These are phyloP conservation scores for Urosaurus nigricauda DNA, from an alignment of 2,797 vertebrate genomes.

Conservation along the genomic window DNA sequence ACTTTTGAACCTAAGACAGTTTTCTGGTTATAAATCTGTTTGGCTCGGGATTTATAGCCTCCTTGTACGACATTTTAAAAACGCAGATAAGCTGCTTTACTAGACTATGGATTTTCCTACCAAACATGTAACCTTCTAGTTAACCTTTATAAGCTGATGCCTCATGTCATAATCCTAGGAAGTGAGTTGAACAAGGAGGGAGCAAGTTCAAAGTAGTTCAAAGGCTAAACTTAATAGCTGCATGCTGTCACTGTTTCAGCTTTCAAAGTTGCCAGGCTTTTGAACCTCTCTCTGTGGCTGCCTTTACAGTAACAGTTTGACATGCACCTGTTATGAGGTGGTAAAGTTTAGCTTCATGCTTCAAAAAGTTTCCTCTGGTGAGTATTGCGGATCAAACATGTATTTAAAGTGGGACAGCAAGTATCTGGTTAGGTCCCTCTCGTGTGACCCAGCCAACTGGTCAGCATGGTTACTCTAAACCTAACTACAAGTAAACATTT, in stretches of 20 bases:
- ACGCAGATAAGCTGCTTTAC: conserved; percentile 71
- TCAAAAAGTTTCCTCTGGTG: background rate
- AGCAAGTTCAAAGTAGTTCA: conserved; percentile 43
- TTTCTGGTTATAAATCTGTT: conserved; percentile 50
- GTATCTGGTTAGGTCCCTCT: background rate
- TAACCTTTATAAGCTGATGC: conserved; percentile 69
- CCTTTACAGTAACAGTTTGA: background rate
- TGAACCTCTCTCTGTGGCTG: background rate
- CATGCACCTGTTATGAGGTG: background rate
- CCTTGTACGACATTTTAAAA: conserved; percentile 35
- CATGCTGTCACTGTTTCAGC: conserved; percentile 24
- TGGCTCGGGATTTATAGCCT: conserved; percentile 48
- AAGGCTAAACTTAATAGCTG: conserved; percentile 53
- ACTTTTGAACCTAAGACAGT: conserved; percentile 13
- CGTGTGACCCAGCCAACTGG: too few species aligned
- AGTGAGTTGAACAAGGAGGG: conserved; percentile 55
- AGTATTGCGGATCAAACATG: background rate
- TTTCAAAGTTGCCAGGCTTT: background rate
- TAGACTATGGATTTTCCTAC: conserved; percentile 44
- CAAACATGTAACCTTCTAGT: conserved; percentile 51
- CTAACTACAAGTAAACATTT: background rate
- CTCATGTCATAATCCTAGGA: conserved; percentile 65
- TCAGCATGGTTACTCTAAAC: background rate
- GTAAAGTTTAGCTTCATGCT: background rate
- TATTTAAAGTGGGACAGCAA: background rate